A percentile compares a stretch with the other conserved stretches of the same genome.
phyloP scores from a whole-genome alignment of 23 tunicate species.

The Diplosoma virens region DNA sequence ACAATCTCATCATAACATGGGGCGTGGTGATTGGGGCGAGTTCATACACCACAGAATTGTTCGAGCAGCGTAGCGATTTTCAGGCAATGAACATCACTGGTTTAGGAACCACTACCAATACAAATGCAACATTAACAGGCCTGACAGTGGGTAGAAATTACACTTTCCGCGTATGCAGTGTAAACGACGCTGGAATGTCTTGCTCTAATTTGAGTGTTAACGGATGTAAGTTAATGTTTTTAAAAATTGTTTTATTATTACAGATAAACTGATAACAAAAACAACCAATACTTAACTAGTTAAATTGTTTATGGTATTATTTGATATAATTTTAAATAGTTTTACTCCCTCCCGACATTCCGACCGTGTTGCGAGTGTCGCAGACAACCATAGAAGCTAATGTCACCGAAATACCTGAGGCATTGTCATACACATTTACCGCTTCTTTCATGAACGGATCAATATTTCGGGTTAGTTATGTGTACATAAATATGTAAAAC shows the following conservation, averaged over 20 bases:
- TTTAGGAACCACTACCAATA: not conserved
- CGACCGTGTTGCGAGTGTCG: not conserved
- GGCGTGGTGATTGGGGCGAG: not conserved
- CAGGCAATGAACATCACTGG: not conserved
- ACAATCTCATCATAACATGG: not conserved
- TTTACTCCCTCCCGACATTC: not conserved
- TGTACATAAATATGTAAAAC: no score
- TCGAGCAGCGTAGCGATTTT: not conserved
- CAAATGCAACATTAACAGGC: constrained; percentile 8
- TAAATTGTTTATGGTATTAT: no score
- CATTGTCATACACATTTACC: not conserved
- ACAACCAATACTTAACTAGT: not conserved
- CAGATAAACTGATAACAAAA: not conserved
- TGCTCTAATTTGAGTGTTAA: not conserved
- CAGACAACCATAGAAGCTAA: not conserved
- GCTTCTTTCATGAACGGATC: constrained; percentile 8
- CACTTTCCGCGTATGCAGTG: not conserved
- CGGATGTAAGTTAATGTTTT: constrained; percentile 12
- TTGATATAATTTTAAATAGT: no score
- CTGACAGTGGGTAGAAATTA: constrained; percentile 24
- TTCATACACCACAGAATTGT: not conserved
- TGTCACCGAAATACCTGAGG: not conserved
- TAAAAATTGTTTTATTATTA: not conserved
- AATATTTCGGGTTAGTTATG: not conserved
- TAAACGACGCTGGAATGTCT: constrained; percentile 4